Base-by-base conservation (phyloP, 1,140 invertebrate genomes). In the Drosophila mayri region DNA sequence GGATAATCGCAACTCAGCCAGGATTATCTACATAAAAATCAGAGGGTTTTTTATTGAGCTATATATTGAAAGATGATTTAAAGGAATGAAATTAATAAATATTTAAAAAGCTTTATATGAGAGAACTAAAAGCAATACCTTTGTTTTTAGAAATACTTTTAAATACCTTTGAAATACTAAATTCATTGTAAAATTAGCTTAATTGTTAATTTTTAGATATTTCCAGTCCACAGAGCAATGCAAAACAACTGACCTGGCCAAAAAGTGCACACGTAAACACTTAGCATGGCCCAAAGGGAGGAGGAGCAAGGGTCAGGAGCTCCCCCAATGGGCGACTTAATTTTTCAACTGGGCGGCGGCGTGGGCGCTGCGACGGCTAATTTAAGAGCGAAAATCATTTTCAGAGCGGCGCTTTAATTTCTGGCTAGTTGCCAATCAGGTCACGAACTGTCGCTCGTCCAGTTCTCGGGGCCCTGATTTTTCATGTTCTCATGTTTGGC, bases 331-430 rank as follows among this genome's bases (percentile, higher is more conserved):
- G 80, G 58, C 70, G 57, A 77, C 58, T 88, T 88, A 74, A 80
- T 80, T 80, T 87, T 83, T 74, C 71, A 81, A 73, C 57, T 64
- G 64, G 43, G 25, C 55, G 43, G 25, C 55, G 11, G 65, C 32
- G 47, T 44, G 49, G 46, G 40, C 22, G 40, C 49, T 12, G 63
- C 60, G 44, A n/a, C 28, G 50, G 70, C 76, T 83, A 87, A 83
- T 88, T 87, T 80, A 71, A 83, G 68, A 81, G 67, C 7, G 62
- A 78, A 87, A 80, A 88, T 84, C 67, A 77, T 87, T 82, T 76
- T 63, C 76, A 16, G 28, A 18, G 58, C 40, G 14, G 32, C 18
- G 20, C 44, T 66, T 49, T 50, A 20, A 59, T 20, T 37, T 37
- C 43, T 79, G 83, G 80, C 79, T 73, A 63, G 71, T 73, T 83